Evolutionary conservation across 1,140 invertebrate genomes (phyloP).

Genomic region (Portunus trituberculatus): DNA sequence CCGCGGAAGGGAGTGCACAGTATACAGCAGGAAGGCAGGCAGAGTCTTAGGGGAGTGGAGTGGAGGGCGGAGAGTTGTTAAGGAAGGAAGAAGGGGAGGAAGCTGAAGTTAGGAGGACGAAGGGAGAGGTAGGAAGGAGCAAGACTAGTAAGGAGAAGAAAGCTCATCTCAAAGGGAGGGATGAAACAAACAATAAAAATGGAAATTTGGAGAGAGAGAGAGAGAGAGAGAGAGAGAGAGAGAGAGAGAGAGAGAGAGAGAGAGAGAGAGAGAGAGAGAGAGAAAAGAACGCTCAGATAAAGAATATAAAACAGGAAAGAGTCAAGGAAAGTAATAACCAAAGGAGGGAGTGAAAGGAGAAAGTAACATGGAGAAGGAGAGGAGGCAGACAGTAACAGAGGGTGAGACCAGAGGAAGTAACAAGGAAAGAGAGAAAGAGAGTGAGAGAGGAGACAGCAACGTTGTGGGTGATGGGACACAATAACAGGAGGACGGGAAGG

Average conservation of each 20-base stretch:
- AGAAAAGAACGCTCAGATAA: neutral
- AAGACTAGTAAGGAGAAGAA: too few relatives aligned
- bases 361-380: neutral
- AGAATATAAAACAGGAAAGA: neutral
- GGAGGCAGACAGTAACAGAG: neutral
- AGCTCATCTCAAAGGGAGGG: neutral
- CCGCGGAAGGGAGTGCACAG: too few relatives aligned
- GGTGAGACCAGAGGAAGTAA: neutral
- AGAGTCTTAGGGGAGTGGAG: too few relatives aligned
- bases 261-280: neutral
- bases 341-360: neutral
- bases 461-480: slow-evolving; percentile 5
- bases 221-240: slow-evolving; percentile 10
- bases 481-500: neutral
- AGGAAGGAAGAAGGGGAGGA: neutral
- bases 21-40: too few relatives aligned
- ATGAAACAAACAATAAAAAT: neutral
- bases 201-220: neutral
- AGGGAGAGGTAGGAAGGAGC: too few relatives aligned
- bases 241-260: slow-evolving; percentile 20
- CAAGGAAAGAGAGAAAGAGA: slow-evolving; percentile 12
- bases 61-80: too few relatives aligned
- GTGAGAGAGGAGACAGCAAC: neutral
- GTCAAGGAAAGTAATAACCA: neutral
- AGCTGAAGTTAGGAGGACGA: neutral